These are phyloP conservation scores for Cinclus mexicanus DNA, from an alignment of 2,113 vertebrate species.

Conservation along the genomic window DNA sequence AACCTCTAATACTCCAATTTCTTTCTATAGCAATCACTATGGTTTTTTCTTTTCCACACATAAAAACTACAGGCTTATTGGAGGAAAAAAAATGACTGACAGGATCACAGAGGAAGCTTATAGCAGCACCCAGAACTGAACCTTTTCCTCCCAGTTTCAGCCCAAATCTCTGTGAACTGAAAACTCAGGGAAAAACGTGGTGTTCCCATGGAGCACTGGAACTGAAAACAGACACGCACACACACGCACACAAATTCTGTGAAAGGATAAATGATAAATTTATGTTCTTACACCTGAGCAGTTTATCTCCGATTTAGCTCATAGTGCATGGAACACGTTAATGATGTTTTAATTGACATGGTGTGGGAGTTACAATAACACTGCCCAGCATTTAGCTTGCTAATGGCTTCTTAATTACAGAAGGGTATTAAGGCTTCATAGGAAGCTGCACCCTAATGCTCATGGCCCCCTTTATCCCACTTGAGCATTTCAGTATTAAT, in stretches of 20 bases:
- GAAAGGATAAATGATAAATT: neutral
- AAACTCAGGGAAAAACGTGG: neutral
- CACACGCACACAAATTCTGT: neutral
- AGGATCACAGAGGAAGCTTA: neutral
- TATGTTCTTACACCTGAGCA: neutral
- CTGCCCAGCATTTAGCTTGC: neutral
- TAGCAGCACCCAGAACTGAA: neutral
- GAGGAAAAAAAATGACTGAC: neutral
- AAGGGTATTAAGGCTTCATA: neutral
- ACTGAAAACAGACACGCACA: neutral
- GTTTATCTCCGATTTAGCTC: neutral
- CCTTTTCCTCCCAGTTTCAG: neutral
- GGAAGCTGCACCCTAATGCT: neutral
- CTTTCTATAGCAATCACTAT: neutral
- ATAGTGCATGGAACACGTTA: neutral
- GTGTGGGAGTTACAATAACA: slow-evolving; percentile 2
- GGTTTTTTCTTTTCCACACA: neutral
- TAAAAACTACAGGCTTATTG: neutral
- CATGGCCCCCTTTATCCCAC: neutral
- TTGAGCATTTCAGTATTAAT: neutral
- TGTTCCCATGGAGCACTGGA: neutral
- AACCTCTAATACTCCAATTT: neutral
- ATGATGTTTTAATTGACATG: neutral
- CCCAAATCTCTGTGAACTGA: neutral
- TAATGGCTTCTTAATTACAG: slow-evolving; percentile 37